Base-by-base conservation (phyloP, 2,797 vertebrate species). In the Ibycter americanus region DNA sequence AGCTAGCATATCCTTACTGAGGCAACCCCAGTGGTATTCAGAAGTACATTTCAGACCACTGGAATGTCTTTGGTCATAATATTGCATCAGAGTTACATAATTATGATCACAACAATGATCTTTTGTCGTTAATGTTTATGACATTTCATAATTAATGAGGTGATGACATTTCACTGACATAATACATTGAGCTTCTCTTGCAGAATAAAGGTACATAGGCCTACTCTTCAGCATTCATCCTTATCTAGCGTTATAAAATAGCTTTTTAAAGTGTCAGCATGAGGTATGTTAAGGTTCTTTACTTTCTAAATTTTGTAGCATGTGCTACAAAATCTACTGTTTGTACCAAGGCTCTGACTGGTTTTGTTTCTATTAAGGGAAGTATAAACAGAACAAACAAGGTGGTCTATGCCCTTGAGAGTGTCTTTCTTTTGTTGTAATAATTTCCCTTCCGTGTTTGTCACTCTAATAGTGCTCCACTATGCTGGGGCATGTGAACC, bases 31-130 rank as follows among this genome's bases (percentile, higher is more conserved):
- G 13, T 63, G 86, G 90, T 26, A 95, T 95, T 89, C 88, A 94
- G 83, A 83, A 95, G 93, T 73, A 13, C 1, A 65, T 36, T 89
- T 85, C 93, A 96, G 67, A 85, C 92, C 81, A 92, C 88, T 92
- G 94, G 93, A 94, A 96, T 96, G 94, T 90, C 92, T 93, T 90
- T 83, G 86, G 93, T 96, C 77, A 87, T 72, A 80, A 29, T 36
- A 42, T 95, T 97, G 86, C 97, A 96, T 94, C 85, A 91, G 23
- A 11, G 66, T 96, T 94, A 94, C 83, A 96, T 96, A 96, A 97
- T 85, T 94, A 26, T 19, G 1, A 94, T 89, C 94, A 74, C 81
- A 90, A 90, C 93, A 96, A 80, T 26, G 74, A 80, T 96, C 86
- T 89, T 89, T 83, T 96, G 92, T 94, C 46, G 4, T 93, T 95